A percentile compares a stretch with the other conserved stretches of the same genome.
phyloP scores from a whole-genome alignment of 2,113 vertebrate species.

The Tenrec ecaudatus region DNA sequence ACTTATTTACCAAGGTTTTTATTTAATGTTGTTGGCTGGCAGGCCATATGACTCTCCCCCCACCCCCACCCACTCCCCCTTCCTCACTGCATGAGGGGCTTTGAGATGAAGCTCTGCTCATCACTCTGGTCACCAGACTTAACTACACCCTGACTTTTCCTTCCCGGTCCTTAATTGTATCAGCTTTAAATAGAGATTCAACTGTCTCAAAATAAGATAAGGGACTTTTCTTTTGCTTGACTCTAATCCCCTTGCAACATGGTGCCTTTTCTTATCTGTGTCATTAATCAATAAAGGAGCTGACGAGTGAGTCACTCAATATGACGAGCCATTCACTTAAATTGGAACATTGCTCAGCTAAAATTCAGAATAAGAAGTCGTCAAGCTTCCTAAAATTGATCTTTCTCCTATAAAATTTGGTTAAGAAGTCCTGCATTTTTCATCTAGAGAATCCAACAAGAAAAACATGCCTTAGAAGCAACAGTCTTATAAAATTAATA shows the following conservation, averaged over 20 bases:
- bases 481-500: constrained; percentile 59
- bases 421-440: constrained; percentile 67
- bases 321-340: constrained; percentile 63
- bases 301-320: constrained; percentile 58
- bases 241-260: constrained; percentile 48
- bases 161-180: constrained; percentile 51
- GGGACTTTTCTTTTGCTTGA: constrained; percentile 49
- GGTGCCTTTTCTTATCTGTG: constrained; percentile 69
- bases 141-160: constrained; percentile 51
- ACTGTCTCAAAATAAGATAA: constrained; percentile 26
- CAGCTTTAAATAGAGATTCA: constrained; percentile 58
- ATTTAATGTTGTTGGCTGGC: background rate
- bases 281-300: constrained; percentile 75
- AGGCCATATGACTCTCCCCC: background rate
- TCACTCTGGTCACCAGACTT: background rate
- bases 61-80: too few species aligned
- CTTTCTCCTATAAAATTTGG: constrained; percentile 71
- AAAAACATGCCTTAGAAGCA: constrained; percentile 65
- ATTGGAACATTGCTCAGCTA: constrained; percentile 60
- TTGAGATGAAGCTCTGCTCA: background rate
- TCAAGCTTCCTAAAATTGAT: constrained; percentile 78
- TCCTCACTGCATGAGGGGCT: background rate
- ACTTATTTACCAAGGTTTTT: constrained; percentile 14
- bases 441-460: constrained; percentile 68
- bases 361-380: constrained; percentile 71